Evolutionary conservation across 2,797 vertebrate genomes (phyloP).

Genomic region (Crocidura indochinensis): DNA sequence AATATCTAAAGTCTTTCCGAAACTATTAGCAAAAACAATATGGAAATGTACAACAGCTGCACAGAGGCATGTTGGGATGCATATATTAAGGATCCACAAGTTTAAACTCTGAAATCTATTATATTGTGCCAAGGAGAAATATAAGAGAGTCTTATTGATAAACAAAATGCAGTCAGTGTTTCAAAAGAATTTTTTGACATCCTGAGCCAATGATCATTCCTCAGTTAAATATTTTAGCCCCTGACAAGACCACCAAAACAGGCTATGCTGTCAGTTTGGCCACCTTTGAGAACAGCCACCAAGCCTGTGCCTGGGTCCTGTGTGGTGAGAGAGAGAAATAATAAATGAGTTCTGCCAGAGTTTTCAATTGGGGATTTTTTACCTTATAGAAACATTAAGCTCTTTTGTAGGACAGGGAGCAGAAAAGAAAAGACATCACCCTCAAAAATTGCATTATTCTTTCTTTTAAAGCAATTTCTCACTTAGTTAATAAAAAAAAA

Average conservation of each 20-base stretch:
- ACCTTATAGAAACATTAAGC: conserved; percentile 9
- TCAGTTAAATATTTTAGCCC: conserved; percentile 77
- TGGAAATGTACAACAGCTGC: conserved; percentile 85
- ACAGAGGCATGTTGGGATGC: conserved; percentile 80
- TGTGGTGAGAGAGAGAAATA: conserved; percentile 13
- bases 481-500: conserved; percentile 30
- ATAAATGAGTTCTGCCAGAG: conserved; percentile 45
- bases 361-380: conserved; percentile 36
- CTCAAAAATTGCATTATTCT: conserved; percentile 51
- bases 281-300: conserved; percentile 73
- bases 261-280: conserved; percentile 57
- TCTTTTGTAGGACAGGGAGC: background rate
- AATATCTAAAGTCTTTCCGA: conserved; percentile 80
- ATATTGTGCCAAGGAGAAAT: conserved; percentile 86
- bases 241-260: conserved; percentile 75
- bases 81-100: conserved; percentile 67
- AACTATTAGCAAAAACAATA: conserved; percentile 79
- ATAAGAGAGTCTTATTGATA: conserved; percentile 82
- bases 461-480: conserved; percentile 48
- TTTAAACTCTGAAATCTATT: conserved; percentile 81
- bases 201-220: conserved; percentile 80
- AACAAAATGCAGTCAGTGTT: conserved; percentile 81
- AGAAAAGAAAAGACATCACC: background rate
- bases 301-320: background rate
- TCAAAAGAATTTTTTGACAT: conserved; percentile 63